Evolutionary conservation across 2,113 vertebrate genomes (phyloP).

Genomic region (Vombatus ursinus): DNA sequence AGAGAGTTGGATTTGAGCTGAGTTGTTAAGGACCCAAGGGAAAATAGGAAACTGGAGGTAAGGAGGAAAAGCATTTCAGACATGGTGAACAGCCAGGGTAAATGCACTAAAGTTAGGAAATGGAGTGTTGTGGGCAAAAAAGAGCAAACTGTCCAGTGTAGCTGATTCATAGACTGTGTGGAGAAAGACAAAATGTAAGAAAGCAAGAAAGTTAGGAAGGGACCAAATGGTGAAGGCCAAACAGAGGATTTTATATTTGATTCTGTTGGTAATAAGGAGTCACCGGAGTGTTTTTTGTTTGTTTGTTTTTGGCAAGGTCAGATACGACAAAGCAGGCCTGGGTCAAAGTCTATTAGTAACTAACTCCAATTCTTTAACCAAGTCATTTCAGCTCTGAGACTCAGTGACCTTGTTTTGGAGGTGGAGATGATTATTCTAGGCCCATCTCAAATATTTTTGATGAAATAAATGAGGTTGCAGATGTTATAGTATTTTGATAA

Average conservation of each 20-base stretch:
- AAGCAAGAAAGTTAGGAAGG: no score
- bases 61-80: no score
- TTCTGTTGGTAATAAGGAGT: constrained; percentile 39
- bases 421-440: not conserved
- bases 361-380: not conserved
- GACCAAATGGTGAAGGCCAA: no score
- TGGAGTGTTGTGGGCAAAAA: no score
- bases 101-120: no score
- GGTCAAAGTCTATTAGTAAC: constrained; percentile 12
- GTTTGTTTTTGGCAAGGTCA: constrained; percentile 35
- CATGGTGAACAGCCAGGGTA: no score
- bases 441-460: not conserved
- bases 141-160: no score
- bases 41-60: no score
- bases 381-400: not conserved
- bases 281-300: not conserved
- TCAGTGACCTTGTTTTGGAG: not conserved
- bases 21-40: no score
- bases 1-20: no score
- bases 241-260: not conserved
- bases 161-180: no score
- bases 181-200: no score
- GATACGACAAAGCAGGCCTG: not conserved
- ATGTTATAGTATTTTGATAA: not conserved
- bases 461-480: not conserved